These are phyloP conservation scores for Diadema setosum DNA, from an alignment of 35 echinoderm and acorn worm species.

Conservation along the genomic window DNA sequence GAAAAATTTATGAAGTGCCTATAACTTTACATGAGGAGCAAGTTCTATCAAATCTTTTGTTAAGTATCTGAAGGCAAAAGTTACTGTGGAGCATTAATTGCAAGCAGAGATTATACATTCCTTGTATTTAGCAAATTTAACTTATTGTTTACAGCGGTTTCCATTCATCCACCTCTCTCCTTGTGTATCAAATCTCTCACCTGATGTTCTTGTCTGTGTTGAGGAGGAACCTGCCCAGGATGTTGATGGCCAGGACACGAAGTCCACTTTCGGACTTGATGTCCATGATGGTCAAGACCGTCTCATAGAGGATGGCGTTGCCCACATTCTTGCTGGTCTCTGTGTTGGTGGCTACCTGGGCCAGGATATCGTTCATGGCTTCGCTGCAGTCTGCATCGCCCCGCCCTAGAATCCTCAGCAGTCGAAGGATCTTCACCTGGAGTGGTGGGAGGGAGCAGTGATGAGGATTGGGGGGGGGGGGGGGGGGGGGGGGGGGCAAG, in stretches of 20 bases:
- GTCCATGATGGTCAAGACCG: constrained; percentile 96
- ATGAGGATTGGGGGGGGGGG: not conserved
- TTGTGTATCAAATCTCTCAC: constrained; percentile 44
- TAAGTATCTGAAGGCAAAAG: too few relatives aligned
- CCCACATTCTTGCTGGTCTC: constrained; percentile 99
- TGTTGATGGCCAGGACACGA: constrained; percentile 91
- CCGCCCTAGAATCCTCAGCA: constrained; percentile 80
- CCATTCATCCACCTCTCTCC: too few relatives aligned
- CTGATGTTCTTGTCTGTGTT: constrained; percentile 99
- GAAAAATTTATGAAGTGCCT: too few relatives aligned
- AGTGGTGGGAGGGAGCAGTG: not conserved
- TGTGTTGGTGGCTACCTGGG: constrained; percentile 93
- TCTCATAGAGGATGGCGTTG: constrained; percentile 99
- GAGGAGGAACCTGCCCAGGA: constrained; percentile 89
- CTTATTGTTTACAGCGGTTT: too few relatives aligned
- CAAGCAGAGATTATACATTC: too few relatives aligned
- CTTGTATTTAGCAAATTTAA: too few relatives aligned
- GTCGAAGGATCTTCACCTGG: constrained; percentile 86
- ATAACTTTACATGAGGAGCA: too few relatives aligned
- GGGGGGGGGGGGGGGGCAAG: too few relatives aligned
- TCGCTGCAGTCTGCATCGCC: constrained; percentile 83
- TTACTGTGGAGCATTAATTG: too few relatives aligned
- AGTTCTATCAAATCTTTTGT: too few relatives aligned
- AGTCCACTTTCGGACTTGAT: constrained; percentile 99
- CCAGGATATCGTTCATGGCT: constrained; percentile 99